These are phyloP conservation scores for Eurytoma californica DNA, from an alignment of 2,888 invertebrate species.

Conservation along the genomic window DNA sequence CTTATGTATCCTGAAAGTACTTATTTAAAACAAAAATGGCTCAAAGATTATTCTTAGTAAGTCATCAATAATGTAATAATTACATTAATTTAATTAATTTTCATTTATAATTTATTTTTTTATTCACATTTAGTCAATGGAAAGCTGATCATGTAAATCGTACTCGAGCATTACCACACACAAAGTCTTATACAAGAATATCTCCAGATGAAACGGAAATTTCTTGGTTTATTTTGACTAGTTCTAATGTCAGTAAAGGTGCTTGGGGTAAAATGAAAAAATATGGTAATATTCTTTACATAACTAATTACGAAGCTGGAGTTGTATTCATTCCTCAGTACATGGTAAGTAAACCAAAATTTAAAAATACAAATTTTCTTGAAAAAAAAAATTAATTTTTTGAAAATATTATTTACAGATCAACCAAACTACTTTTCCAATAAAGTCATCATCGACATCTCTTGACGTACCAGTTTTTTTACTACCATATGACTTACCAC, in stretches of 20 bases:
- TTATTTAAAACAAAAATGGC: slow-evolving; percentile 90
- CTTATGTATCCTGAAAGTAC: slow-evolving; percentile 87
- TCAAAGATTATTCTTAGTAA: slow-evolving; percentile 86
- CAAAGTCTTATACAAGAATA: slow-evolving; percentile 91
- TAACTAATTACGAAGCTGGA: slow-evolving; percentile 93
- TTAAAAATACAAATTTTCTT: not conserved
- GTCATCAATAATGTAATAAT: slow-evolving; percentile 65
- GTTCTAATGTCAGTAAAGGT: slow-evolving; percentile 96
- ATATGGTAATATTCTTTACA: slow-evolving; percentile 72
- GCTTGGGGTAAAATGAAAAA: slow-evolving; percentile 90
- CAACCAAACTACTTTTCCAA: slow-evolving; percentile 79
- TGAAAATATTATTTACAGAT: slow-evolving; percentile 76
- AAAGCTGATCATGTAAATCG: slow-evolving; percentile 82
- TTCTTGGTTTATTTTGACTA: slow-evolving; percentile 92
- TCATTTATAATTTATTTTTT: slow-evolving; percentile 10
- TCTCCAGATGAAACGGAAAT: slow-evolving; percentile 81
- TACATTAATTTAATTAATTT: slow-evolving; percentile 3
- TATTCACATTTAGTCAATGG: slow-evolving; percentile 76
- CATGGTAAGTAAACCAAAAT: slow-evolving; percentile 79
- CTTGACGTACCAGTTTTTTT: slow-evolving; percentile 76
- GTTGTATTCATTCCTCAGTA: slow-evolving; percentile 90
- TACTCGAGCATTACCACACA: slow-evolving; percentile 93
- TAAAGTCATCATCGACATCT: slow-evolving; percentile 68
- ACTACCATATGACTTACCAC: slow-evolving; percentile 89
- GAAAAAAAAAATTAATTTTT: not conserved